phyloP scores from a whole-genome alignment of 2,797 vertebrate species.

The Tolypeutes matacus region DNA sequence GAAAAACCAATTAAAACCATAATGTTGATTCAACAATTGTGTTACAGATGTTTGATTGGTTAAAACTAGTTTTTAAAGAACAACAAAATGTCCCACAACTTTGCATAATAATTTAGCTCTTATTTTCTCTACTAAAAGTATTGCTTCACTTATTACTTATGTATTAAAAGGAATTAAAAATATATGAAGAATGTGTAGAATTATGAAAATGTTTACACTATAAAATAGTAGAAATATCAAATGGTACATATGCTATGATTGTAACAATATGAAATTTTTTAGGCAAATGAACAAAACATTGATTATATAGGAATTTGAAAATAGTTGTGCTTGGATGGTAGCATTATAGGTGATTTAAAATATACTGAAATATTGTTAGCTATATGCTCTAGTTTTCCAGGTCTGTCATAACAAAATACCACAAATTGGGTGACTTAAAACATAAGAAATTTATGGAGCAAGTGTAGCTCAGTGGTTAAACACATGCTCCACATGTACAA shows the following conservation, averaged over 20 bases:
- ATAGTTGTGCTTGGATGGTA: neutral
- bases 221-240: neutral
- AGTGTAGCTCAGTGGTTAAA: too few relatives aligned
- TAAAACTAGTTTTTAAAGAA: conserved; percentile 29
- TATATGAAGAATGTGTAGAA: neutral
- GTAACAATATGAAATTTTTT: neutral
- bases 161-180: conserved; percentile 1
- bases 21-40: neutral
- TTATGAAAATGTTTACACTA: neutral
- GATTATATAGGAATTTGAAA: neutral
- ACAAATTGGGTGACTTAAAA: too few relatives aligned
- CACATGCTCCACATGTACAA: too few relatives aligned
- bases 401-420: too few relatives aligned
- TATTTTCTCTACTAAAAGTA: neutral
- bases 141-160: neutral
- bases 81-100: neutral
- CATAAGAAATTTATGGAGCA: too few relatives aligned
- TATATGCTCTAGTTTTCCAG: too few relatives aligned
- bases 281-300: neutral
- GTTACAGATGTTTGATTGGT: neutral
- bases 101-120: neutral
- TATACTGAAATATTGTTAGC: neutral
- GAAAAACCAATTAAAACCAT: neutral
- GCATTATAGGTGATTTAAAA: neutral
- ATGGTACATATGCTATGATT: neutral